phyloP scores from a whole-genome alignment of 2,113 vertebrate genomes.

The Galeopterus variegatus region DNA sequence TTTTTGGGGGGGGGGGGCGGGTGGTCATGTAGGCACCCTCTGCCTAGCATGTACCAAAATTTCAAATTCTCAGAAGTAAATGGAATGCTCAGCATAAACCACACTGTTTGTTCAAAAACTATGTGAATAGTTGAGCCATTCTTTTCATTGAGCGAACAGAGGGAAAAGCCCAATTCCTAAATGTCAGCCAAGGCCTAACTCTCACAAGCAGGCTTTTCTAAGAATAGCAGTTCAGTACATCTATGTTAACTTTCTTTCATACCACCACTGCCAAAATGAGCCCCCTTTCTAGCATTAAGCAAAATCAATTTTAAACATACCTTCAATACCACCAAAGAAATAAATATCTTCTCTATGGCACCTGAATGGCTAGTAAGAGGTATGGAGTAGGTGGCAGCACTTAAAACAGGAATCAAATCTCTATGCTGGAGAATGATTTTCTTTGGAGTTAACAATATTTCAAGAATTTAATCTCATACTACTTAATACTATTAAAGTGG shows the following conservation, averaged over 20 bases:
- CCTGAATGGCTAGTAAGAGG: neutral
- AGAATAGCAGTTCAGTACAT: neutral
- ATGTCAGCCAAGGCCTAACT: neutral
- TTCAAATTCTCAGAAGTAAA: neutral
- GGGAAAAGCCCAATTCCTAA: neutral
- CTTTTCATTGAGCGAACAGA: neutral
- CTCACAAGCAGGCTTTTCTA: neutral
- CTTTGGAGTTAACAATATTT: neutral
- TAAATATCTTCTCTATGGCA: neutral
- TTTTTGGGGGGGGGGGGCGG: neutral
- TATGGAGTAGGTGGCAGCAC: neutral
- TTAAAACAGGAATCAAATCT: neutral
- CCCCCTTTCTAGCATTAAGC: neutral
- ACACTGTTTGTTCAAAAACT: neutral
- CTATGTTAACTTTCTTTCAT: neutral
- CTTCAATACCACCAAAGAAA: neutral
- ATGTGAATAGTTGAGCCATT: neutral
- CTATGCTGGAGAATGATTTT: neutral
- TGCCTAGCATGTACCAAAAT: neutral
- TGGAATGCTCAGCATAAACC: neutral
- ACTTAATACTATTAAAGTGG: neutral
- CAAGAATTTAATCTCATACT: neutral
- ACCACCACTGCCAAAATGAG: neutral
- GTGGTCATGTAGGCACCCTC: neutral
- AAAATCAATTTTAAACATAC: neutral